Conservation (phyloP, 2,888 invertebrate genomes). For the Cheilosia scutellata region DNA sequence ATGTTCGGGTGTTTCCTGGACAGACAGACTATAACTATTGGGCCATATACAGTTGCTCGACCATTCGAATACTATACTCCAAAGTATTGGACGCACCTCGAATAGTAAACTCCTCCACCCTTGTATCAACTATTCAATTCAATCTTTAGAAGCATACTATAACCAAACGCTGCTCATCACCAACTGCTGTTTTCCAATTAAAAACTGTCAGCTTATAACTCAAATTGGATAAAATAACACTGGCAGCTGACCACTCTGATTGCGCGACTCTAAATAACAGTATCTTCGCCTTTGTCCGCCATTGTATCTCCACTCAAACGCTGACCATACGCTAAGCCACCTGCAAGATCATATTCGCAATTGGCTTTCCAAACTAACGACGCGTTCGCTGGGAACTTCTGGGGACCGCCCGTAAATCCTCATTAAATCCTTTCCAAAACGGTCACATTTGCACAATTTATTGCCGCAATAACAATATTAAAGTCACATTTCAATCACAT, state of each 20-base stretch:
- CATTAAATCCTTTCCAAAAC: constrained; percentile 71
- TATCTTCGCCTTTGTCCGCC: constrained; percentile 8
- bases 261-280: not conserved
- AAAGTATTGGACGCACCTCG: no score
- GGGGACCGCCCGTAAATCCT: constrained; percentile 77
- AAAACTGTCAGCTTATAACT: not conserved
- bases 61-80: no score
- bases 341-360: constrained; percentile 52
- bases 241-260: constrained; percentile 8
- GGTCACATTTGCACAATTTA: constrained; percentile 78
- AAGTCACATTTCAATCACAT: constrained; percentile 82
- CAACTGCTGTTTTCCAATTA: constrained; percentile 11
- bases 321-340: constrained; percentile 28
- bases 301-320: not conserved
- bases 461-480: constrained; percentile 80
- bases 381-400: constrained; percentile 15
- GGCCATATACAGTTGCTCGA: no score
- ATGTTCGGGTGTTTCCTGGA: no score
- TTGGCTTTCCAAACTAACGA: constrained; percentile 32
- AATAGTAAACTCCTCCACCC: no score
- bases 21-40: no score
- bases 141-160: no score
- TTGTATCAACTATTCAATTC: no score
- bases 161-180: no score
- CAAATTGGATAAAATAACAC: not conserved